A percentile compares a stretch with the other conserved stretches of the same genome.
These are phyloP conservation scores for Eupsilia transversa DNA, from an alignment of 2,888 invertebrate species.

Conservation along the genomic window DNA sequence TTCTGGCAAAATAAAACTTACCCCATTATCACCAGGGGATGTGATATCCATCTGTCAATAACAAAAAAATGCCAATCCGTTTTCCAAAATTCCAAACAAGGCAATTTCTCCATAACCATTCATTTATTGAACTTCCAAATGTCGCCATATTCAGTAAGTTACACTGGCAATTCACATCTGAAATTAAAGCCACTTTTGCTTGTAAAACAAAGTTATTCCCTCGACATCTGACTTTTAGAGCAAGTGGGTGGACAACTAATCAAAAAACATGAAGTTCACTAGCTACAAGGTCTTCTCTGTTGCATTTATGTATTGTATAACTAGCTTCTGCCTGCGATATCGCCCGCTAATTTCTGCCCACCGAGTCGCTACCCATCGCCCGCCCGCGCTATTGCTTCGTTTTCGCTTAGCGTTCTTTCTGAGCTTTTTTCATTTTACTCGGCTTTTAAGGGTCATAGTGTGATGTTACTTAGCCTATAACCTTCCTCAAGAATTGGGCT, in stretches of 20 bases:
- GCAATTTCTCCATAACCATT: neutral
- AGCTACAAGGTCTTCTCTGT: neutral
- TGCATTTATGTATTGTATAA: conserved; percentile 8
- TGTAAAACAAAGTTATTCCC: conserved; percentile 5
- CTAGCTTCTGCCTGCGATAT: too few species aligned
- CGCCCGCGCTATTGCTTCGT: too few species aligned
- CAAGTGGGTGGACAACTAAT: conserved; percentile 35
- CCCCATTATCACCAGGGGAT: neutral
- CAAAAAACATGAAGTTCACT: conserved; percentile 30
- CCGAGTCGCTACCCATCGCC: too few species aligned
- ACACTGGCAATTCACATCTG: neutral
- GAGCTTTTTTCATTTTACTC: too few species aligned
- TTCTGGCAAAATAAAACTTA: neutral
- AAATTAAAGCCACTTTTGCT: conserved; percentile 6
- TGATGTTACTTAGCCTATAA: too few species aligned
- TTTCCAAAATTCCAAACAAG: neutral
- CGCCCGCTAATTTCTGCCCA: too few species aligned
- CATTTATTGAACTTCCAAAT: neutral
- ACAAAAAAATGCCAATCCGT: neutral
- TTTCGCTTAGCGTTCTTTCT: too few species aligned
- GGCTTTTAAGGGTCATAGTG: too few species aligned
- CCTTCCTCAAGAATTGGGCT: too few species aligned
- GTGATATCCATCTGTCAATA: neutral
- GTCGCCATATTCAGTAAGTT: neutral
- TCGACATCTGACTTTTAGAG: conserved; percentile 12